Evolutionary conservation across 2,113 vertebrate genomes (phyloP), one percentile per base, ranked within the genome.

Genomic region (Corydoras maculifer): DNA sequence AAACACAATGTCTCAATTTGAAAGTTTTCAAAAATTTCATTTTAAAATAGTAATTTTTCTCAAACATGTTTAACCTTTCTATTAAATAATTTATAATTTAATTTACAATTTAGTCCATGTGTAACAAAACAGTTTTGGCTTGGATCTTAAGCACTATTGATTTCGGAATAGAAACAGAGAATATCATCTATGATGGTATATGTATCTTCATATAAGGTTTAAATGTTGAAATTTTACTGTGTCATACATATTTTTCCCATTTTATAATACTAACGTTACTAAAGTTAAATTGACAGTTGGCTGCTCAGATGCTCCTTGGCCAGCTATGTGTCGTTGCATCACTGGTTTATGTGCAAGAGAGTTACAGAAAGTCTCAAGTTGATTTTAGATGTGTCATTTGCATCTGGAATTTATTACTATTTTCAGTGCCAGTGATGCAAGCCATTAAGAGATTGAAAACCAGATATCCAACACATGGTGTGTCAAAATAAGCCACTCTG

Each of bases 251-350:
- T 15, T 51, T 51, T 35, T 67, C 15, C 10, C 31, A n/a, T 67
- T 67, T 73, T 59, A 67, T 35, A 60, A 48, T 58, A 31, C 35
- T 35, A 31, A 49, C 48, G 13, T 12, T 58, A 31, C 35, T 35
- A 31, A 49, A 58, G 13, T 12, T 72, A 72, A 50, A 31, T 48
- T 57, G 53, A 13, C 35, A 64, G 35, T 35, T 58, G 70, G 25
- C 32, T 32, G 70, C 35, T 49, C 18, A 64, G 69, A 43, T 64
- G 54, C 57, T 67, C 32, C 51, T 50, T 58, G 62, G 62, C 31
- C 35, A 58, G 53, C 32, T 18, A 25, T 61, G 13, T 66, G 49
- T 65, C 5, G 29, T 30, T 50, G 57, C 18, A 67, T 73, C 9
- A 61, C 15, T 67, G 11, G 29, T 66, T 66, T 18, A 29, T 51